Evolutionary conservation across 2,113 vertebrate species (phyloP), one percentile per base, ranked within the genome.

Genomic region (Dinomys branickii): DNA sequence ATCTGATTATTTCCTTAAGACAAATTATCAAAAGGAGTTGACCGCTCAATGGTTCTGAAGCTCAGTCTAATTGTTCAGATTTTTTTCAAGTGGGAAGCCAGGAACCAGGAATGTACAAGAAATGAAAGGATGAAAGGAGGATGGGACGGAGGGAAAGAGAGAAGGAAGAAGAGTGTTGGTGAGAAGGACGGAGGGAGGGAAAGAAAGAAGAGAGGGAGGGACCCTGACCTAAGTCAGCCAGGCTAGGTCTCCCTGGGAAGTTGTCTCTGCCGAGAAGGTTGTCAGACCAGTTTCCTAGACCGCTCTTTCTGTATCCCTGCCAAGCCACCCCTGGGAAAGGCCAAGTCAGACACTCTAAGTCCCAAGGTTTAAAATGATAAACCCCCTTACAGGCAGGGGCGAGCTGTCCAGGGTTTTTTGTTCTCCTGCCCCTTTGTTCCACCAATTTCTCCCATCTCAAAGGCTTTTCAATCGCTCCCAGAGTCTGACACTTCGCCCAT

Each of bases 401-500:
- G 65, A 75, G 98, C 52, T 11, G 54, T 81, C 96, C 97, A 97
- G 96, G 93, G 95, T 95, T 97, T 94, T 98, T 83, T 94, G 95
- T 93, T 80, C 30, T 26, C 41, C 0, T 0, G 56, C 13, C 58
- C 75, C 80, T 98, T 97, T 95, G 97, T 97, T 96, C 94, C 44
- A 54, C 95, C 52, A 96, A 97, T 98, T 97, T 98, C 95, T 97
- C 88, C 96, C 96, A 96, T 94, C 97, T 97, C 97, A 97, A 90
- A 0, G 0, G 98, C 96, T 96, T 98, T 98, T 97, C 98, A 95
- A 84, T 96, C 94, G 97, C 94, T 93, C 95, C 95, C 61, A 97
- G 96, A 87, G 98, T 87, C 97, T 98, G 98, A 98, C 98, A 95
- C 98, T 96, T 95, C 97, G 94, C 97, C 98, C 97, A 97, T 98